A percentile compares a stretch with the other conserved stretches of the same genome.
Conservation (phyloP, 2,113 vertebrate species). For the Daboia siamensis region DNA sequence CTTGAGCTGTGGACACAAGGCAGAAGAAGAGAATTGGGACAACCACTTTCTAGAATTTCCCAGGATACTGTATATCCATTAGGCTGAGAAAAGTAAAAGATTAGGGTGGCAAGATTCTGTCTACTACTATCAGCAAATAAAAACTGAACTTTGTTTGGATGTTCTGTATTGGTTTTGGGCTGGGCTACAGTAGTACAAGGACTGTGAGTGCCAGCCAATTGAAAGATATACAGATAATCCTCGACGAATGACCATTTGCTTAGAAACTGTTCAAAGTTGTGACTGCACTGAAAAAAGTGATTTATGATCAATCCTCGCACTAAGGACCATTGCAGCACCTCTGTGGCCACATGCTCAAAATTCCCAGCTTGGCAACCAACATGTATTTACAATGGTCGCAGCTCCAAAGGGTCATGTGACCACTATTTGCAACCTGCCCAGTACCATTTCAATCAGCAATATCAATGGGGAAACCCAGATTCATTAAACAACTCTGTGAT, state of each 20-base stretch:
- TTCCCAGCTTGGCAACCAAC: not conserved
- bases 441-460: not conserved
- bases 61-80: not conserved
- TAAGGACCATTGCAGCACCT: not conserved
- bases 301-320: not conserved
- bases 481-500: not conserved
- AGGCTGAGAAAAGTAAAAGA: not conserved
- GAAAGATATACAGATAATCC: not conserved
- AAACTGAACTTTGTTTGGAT: not conserved
- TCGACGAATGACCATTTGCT: not conserved
- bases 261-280: not conserved
- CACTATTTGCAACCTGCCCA: not conserved
- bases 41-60: not conserved
- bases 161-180: not conserved
- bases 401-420: not conserved
- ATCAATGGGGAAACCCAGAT: not conserved
- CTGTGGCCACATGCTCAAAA: not conserved
- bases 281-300: not conserved
- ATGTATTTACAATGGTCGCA: not conserved
- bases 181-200: not conserved
- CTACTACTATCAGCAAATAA: not conserved
- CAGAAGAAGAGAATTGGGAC: not conserved
- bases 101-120: not conserved
- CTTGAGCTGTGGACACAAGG: not conserved
- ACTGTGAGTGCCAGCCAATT: not conserved